Percentiles rank a stretch among this genome's conserved stretches.
Conservation (phyloP, 92 coral and sea anemone genomes). For the Muricea muricata region DNA sequence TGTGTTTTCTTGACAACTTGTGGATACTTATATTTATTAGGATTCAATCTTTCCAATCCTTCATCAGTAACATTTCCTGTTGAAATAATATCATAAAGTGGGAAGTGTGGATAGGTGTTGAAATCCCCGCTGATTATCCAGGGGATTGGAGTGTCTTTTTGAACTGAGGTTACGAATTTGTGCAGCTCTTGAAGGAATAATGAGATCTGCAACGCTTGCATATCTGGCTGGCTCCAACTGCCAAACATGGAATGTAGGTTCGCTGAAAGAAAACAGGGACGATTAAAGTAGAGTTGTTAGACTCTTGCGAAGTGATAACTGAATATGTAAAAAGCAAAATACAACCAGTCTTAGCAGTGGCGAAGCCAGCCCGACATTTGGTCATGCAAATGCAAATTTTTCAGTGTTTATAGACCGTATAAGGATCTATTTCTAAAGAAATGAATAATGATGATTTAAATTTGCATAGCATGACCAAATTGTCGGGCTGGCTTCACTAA, state of each 20-base stretch:
- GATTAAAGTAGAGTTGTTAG: neutral
- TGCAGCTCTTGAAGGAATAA: conserved; percentile 59
- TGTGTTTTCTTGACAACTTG: conserved; percentile 5
- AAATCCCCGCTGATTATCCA: conserved; percentile 82
- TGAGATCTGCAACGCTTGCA: conserved; percentile 68
- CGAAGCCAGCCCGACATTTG: no score
- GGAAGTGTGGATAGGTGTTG: conserved; percentile 77
- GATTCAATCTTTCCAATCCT: conserved; percentile 48
- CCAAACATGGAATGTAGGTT: conserved; percentile 63
- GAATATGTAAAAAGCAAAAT: no score
- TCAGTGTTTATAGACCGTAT: no score
- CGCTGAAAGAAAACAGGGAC: conserved; percentile 30
- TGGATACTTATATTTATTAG: conserved; percentile 37
- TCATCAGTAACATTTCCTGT: conserved; percentile 61
- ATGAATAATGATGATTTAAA: no score
- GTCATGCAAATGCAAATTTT: no score
- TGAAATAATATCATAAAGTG: conserved; percentile 68
- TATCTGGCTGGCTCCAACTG: conserved; percentile 50
- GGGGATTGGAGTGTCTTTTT: neutral
- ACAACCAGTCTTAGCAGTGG: no score
- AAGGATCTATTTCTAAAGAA: no score
- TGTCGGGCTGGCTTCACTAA: no score
- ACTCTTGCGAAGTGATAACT: no score
- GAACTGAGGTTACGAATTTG: conserved; percentile 32
- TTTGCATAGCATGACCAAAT: no score